Evolutionary conservation across 2,888 invertebrate genomes (phyloP).

Genomic region (Hartigia nigra): DNA sequence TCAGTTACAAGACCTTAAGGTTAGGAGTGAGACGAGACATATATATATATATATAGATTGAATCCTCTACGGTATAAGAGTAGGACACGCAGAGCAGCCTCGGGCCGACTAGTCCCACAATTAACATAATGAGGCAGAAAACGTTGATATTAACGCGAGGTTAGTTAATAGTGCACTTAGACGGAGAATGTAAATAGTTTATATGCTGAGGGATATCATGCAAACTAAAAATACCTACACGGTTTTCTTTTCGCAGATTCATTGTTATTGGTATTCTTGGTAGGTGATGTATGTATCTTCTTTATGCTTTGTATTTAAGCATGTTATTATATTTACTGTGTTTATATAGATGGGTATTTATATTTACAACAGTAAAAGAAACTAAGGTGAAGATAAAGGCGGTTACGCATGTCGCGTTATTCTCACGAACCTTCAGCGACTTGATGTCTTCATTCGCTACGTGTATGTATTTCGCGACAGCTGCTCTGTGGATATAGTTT

Average conservation of each 20-base stretch:
- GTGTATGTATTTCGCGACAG: constrained; percentile 33
- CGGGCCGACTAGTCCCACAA: constrained; percentile 38
- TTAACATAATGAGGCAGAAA: constrained; percentile 57
- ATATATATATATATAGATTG: not conserved
- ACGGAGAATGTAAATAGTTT: constrained; percentile 48
- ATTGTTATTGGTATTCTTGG: not conserved
- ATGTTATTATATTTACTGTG: too few relatives aligned
- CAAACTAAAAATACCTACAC: not conserved
- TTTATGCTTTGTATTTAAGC: too few relatives aligned
- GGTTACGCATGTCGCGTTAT: constrained; percentile 5
- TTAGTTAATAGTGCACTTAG: constrained; percentile 57
- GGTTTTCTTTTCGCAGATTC: not conserved
- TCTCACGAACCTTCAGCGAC: not conserved
- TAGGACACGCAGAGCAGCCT: constrained; percentile 6
- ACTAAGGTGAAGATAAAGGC: not conserved
- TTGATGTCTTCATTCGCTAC: constrained; percentile 30
- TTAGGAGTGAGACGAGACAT: not conserved
- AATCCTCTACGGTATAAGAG: not conserved
- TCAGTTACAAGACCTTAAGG: not conserved
- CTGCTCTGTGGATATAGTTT: constrained; percentile 31
- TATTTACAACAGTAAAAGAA: not conserved
- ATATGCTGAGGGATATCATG: constrained; percentile 12
- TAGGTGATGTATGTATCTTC: not conserved
- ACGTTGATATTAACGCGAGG: constrained; percentile 54
- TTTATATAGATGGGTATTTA: not conserved